phyloP scores from a whole-genome alignment of 2,888 invertebrate species.

The Chromoteleia sp. region DNA sequence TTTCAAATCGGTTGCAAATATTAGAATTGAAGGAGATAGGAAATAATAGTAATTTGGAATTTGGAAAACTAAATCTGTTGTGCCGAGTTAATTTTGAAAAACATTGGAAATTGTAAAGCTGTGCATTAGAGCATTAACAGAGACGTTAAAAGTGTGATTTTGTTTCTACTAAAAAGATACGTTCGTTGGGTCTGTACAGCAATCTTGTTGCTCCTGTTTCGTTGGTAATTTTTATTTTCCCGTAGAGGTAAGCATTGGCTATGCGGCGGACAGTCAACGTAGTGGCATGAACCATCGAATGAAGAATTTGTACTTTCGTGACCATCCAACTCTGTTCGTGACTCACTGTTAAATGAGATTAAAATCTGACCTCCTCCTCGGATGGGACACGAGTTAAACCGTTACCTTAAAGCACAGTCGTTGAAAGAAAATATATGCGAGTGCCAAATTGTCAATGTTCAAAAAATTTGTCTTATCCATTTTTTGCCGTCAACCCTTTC shows the following conservation, averaged over 20 bases:
- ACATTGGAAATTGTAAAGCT: conserved; percentile 13
- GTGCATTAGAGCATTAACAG: conserved; percentile 11
- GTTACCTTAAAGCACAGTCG: conserved; percentile 77
- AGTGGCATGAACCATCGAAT: conserved; percentile 65
- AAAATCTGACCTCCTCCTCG: conserved; percentile 78
- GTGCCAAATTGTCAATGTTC: conserved; percentile 26
- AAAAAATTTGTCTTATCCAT: conserved; percentile 42
- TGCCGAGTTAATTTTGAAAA: conserved; percentile 14
- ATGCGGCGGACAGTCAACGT: conserved; percentile 51
- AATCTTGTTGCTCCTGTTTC: conserved; percentile 41
- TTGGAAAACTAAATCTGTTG: conserved; percentile 12
- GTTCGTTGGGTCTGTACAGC: conserved; percentile 8
- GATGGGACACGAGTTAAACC: conserved; percentile 77
- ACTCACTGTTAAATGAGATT: conserved; percentile 78
- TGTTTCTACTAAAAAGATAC: conserved; percentile 21
- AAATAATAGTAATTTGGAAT: too few relatives aligned
- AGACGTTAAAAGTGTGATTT: conserved; percentile 29
- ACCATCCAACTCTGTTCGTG: conserved; percentile 76
- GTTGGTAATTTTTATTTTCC: conserved; percentile 50
- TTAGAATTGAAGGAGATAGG: too few relatives aligned
- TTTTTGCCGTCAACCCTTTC: conserved; percentile 19
- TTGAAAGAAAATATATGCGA: conserved; percentile 48
- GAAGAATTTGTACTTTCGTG: conserved; percentile 76
- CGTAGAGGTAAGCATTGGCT: conserved; percentile 41
- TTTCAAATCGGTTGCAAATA: too few relatives aligned